Percentiles rank a stretch among this genome's conserved stretches.
phyloP scores from a whole-genome alignment of 1,140 invertebrate species.

The Rhopalosiphum maidis region DNA sequence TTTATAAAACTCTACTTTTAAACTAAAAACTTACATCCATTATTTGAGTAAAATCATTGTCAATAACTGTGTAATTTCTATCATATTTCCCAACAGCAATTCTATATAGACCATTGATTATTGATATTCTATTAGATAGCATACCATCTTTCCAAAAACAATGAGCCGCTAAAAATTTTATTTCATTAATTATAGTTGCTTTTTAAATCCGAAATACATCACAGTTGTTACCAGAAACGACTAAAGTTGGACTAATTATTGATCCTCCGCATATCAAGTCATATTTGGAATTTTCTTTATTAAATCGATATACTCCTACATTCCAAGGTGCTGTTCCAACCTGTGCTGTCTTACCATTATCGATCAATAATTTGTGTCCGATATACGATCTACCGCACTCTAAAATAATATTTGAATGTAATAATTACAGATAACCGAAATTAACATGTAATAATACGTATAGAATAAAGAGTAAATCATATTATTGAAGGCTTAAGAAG shows the following conservation, averaged over 20 bases:
- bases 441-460: too few species aligned
- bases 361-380: not conserved
- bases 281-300: not conserved
- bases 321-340: slow-evolving; percentile 23
- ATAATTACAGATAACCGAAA: too few species aligned
- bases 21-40: not conserved
- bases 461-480: too few species aligned
- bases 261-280: not conserved
- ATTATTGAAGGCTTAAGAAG: too few species aligned
- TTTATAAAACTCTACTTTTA: not conserved
- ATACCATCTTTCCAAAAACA: too few species aligned
- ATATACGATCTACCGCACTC: not conserved
- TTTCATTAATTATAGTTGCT: too few species aligned
- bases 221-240: too few species aligned
- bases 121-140: too few species aligned
- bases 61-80: not conserved
- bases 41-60: not conserved
- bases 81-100: not conserved
- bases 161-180: too few species aligned
- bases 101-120: not conserved
- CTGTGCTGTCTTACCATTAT: not conserved
- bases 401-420: not conserved
- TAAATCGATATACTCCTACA: not conserved
- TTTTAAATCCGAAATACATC: too few species aligned
- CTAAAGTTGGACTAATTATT: too few species aligned